These are phyloP conservation scores for Chloroceryle inda DNA, from an alignment of 2,797 vertebrate species.

Conservation along the genomic window DNA sequence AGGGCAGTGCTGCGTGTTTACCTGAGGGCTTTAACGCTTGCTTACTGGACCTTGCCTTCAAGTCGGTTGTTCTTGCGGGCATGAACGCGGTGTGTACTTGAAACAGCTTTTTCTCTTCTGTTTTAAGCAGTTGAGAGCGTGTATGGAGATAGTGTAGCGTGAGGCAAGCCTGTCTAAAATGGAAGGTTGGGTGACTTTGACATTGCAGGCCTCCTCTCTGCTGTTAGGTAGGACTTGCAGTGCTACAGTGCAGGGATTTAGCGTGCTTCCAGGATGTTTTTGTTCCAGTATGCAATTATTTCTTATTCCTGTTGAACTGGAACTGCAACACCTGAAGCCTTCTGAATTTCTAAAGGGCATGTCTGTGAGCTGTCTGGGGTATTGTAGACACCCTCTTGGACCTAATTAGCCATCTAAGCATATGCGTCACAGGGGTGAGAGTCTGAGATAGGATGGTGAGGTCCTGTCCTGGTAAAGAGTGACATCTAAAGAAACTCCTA, in stretches of 20 bases:
- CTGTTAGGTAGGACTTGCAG: background rate
- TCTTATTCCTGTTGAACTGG: constrained; percentile 40
- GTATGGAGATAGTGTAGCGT: background rate
- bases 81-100: background rate
- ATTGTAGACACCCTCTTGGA: background rate
- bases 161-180: constrained; percentile 15
- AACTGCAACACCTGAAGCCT: background rate
- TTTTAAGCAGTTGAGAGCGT: background rate
- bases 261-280: background rate
- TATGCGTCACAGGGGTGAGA: background rate
- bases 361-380: background rate
- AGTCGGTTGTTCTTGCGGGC: fast-evolving
- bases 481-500: background rate
- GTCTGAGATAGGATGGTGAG: background rate
- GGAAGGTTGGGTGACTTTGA: constrained; percentile 11
- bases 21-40: fast-evolving
- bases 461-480: background rate
- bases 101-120: background rate
- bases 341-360: background rate
- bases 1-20: background rate
- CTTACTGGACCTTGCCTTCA: background rate
- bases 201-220: background rate
- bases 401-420: background rate
- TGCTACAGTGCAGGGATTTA: background rate
- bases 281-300: constrained; percentile 19